Evolutionary conservation across 2,113 vertebrate species (phyloP), one percentile per base, ranked within the genome.

Genomic region (Anthoscopus minutus): DNA sequence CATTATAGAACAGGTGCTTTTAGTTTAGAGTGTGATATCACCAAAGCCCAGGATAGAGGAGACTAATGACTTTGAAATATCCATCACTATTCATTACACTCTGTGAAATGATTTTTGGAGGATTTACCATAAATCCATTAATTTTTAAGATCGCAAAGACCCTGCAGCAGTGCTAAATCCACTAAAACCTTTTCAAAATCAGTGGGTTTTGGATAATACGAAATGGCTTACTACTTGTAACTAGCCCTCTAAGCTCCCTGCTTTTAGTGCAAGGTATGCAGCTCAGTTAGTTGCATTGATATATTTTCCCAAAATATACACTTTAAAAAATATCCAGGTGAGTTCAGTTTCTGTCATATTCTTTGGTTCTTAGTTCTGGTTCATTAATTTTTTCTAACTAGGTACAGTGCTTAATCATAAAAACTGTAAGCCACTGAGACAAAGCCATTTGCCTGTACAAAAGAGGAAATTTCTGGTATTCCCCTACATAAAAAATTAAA

Each of bases 151-250:
- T 91, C 4, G 8, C 66, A 62, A 74, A 89, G 56, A 47, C 57
- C 83, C 76, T 86, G 71, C 51, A 82, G 77, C 66, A 92, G 69
- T 72, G 38, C 8, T 84, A 86, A 89, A 30, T 81, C 40, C 56
- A 57, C 19, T 82, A 42, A 96, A 92, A 71, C 51, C 64, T 88
- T 90, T 89, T 88, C 53, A 76, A 74, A 79, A 90, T 96, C 62
- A 50, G 25, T 66, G 37, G 21, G 17, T 81, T 84, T 91, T 87
- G 44, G 37, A 37, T 88, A 92, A 79, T 81, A 18, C 2, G 1
- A 67, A 69, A 44, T 80, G 74, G 13, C 66, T 95, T 64, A 33
- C 45, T 71, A 66, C 15, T 58, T 80, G 18, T 73, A 33, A 80
- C 54, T 73, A 42, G 31, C 28, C 54, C 23, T 89, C 44, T 22